Evolutionary conservation across 2,113 vertebrate species (phyloP).

Genomic region (Strix uralensis): DNA sequence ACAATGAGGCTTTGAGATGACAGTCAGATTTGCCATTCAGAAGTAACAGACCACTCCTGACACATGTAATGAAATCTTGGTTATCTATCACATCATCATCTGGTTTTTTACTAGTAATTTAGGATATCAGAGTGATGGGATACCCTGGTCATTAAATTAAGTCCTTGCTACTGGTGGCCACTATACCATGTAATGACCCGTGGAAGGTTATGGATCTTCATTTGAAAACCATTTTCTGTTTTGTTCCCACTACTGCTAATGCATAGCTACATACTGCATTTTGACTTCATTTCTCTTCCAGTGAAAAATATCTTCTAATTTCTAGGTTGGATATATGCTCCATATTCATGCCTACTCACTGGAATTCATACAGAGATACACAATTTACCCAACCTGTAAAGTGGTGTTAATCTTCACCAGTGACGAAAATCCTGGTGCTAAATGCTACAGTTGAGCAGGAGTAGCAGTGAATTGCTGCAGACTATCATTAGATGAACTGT

Average conservation of each 20-base stretch:
- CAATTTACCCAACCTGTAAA: not conserved
- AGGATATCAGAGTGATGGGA: not conserved
- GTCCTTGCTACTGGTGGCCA: not conserved
- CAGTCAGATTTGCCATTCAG: not conserved
- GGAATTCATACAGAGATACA: not conserved
- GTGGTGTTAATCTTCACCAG: not conserved
- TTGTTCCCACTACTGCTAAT: not conserved
- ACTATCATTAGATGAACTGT: not conserved
- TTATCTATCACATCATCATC: not conserved
- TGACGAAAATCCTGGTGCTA: not conserved
- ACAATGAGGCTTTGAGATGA: not conserved
- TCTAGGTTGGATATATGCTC: fast-evolving
- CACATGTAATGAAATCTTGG: not conserved
- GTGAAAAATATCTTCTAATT: not conserved
- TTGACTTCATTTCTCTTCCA: not conserved
- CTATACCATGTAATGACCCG: not conserved
- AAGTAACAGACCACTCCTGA: not conserved
- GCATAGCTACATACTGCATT: not conserved
- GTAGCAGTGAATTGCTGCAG: not conserved
- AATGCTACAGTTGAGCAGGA: not conserved
- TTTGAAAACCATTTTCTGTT: not conserved
- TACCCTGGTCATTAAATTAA: not conserved
- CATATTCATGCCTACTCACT: not conserved
- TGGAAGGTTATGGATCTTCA: not conserved
- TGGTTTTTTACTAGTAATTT: not conserved